Base-by-base conservation (phyloP, 2,888 invertebrate genomes). In the Hyles lineata region DNA sequence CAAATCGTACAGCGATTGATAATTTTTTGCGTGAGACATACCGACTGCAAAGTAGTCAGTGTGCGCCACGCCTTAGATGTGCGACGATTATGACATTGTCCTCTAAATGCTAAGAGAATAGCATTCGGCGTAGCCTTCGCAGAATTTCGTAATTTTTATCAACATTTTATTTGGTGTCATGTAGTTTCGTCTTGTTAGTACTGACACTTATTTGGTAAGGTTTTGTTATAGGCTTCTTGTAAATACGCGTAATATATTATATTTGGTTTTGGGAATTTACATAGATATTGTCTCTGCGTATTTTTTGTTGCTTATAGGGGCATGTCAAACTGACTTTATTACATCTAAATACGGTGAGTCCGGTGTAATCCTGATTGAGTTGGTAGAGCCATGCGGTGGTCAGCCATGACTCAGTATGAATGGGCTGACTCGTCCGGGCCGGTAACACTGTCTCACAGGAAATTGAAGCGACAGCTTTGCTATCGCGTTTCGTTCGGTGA, bases 31-130 rank as follows among this genome's bases (percentile, higher is more conserved):
- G 15, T 15, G 43, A 43, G 43, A 43, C 11, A 43, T 11, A 9
- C 8, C 59, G 23, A 23, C 59, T 59, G 23, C 15, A 60, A 60
- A 50, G 43, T 32, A 8, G 11, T 15, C 17, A 23, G 15, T 67
- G 17, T 17, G 50, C 23, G 17, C 17, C 11, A 50, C 2, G 17
- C 67, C 67, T 67, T 67, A 74, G 58, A 70, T 75, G 72, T 70
- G 74, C 73, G 73, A 71, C 70, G 62, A 71, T 74, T 77, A 73
- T 61, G 62, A 70, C 25, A 43, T 67, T 73, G 74, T 76, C 74
- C 73, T 73, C 70, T 69, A 59, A 70, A 73, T 58, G 32, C 21
- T 55, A 55, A 63, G 71, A 76, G 74, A 73, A 75, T 73, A 71
- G 55, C 55, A 58, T 72, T 71, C 67, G n/a, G 63, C 72, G 71